A percentile compares a stretch with the other conserved stretches of the same genome.
phyloP scores from a whole-genome alignment of 2,113 vertebrate species.

The Gavia stellata region DNA sequence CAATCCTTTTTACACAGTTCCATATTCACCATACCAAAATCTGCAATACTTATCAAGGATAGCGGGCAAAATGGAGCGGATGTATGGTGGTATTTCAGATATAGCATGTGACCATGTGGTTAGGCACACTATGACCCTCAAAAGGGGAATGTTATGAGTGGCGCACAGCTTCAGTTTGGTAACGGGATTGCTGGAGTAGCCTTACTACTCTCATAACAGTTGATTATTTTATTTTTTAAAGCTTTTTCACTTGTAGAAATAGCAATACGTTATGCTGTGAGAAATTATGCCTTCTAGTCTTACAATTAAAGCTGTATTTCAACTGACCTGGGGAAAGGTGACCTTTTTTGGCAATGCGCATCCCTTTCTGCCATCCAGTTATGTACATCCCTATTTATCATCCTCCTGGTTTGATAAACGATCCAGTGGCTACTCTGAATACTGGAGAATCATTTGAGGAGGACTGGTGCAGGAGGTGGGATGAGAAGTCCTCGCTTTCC shows the following conservation, averaged over 20 bases:
- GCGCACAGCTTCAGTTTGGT: not conserved
- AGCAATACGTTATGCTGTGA: not conserved
- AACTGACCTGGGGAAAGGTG: not conserved
- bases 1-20: not conserved
- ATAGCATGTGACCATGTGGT: not conserved
- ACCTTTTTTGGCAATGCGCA: not conserved
- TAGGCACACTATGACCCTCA: not conserved
- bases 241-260: not conserved
- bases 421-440: not conserved
- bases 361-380: not conserved
- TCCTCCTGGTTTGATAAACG: not conserved
- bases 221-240: not conserved
- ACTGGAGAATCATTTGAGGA: not conserved
- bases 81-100: not conserved
- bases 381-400: not conserved
- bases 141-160: not conserved
- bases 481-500: not conserved
- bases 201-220: not conserved
- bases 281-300: not conserved
- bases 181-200: not conserved
- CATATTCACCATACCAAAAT: not conserved
- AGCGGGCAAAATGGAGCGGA: not conserved
- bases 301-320: not conserved
- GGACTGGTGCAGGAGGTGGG: not conserved
- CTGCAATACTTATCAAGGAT: not conserved